A percentile compares a stretch with the other conserved stretches of the same genome.
Evolutionary conservation across 1,140 invertebrate genomes (phyloP).

Genomic region (honey bee (Apis mellifera)): Amel_HAv3.1 CM009934.2:5638501-5639000

Average conservation of each 20-base stretch:
- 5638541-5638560: too few relatives aligned
- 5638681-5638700: neutral
- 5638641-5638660: neutral
- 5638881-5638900: neutral
- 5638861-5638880: neutral
- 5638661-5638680: neutral
- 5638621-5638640: neutral
- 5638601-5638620: neutral
- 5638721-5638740: constrained; percentile 14
- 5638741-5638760: constrained; percentile 7
- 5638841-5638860: neutral
- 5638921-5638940: neutral
- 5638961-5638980: neutral
- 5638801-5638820: neutral
- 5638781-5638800: neutral
- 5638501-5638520: neutral
- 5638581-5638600: neutral
- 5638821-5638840: neutral
- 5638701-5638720: neutral
- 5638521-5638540: neutral
- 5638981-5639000: constrained; percentile 28
- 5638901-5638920: neutral
- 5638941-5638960: constrained; percentile 17
- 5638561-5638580: neutral
- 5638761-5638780: neutral